These are phyloP conservation scores for Priocnemis perturbator DNA, from an alignment of 2,888 invertebrate species.

Conservation along the genomic window DNA sequence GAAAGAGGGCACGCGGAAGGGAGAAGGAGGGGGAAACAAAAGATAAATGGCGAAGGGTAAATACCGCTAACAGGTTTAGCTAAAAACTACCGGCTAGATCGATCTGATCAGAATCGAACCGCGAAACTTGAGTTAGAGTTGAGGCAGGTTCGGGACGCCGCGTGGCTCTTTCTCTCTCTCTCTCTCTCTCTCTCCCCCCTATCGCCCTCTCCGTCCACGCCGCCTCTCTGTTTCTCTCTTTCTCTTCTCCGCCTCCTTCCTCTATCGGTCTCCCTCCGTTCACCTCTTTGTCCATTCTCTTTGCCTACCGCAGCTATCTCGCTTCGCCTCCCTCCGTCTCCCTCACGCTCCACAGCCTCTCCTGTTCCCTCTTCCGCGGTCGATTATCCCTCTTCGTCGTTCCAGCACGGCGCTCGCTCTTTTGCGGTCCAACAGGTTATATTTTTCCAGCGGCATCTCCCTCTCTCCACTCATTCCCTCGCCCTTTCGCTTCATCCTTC, in stretches of 20 bases:
- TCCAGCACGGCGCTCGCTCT: conserved; percentile 54
- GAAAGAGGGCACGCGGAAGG: neutral
- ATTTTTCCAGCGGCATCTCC: conserved; percentile 65
- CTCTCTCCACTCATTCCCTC: conserved; percentile 21
- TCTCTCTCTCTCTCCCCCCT: too few species aligned
- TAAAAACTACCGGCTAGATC: conserved; percentile 58
- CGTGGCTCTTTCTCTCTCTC: conserved; percentile 45
- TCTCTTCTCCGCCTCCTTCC: conserved; percentile 21
- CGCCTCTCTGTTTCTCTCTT: conserved; percentile 18
- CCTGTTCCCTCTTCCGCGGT: conserved; percentile 26
- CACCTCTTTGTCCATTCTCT: conserved; percentile 28
- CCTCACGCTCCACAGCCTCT: conserved; percentile 36
- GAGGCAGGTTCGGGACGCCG: conserved; percentile 71
- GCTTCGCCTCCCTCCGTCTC: conserved; percentile 39
- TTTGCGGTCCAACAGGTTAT: conserved; percentile 74
- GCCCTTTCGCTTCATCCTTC: conserved; percentile 37
- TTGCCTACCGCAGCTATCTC: conserved; percentile 34
- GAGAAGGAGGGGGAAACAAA: neutral
- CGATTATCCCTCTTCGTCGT: conserved; percentile 24
- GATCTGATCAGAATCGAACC: conserved; percentile 71
- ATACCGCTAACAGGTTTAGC: conserved; percentile 47
- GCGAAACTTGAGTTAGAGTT: conserved; percentile 71
- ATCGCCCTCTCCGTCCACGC: conserved; percentile 21
- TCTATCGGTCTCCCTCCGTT: conserved; percentile 26
- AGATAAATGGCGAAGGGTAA: conserved; percentile 34